phyloP scores from a whole-genome alignment of 2,888 invertebrate genomes.

The Melanophora roralis region DNA sequence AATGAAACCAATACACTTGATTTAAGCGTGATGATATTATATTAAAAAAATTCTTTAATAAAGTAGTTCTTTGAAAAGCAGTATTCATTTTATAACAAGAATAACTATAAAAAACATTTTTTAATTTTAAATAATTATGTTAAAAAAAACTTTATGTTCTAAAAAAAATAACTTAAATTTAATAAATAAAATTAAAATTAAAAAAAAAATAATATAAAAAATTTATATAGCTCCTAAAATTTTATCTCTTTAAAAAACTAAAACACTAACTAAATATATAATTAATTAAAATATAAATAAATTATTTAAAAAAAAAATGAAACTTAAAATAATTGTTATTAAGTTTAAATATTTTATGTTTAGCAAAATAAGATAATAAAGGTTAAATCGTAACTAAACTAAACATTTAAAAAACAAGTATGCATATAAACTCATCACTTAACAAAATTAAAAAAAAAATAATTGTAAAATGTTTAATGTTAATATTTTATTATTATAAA shows the following conservation, averaged over 20 bases:
- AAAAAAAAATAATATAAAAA: not conserved
- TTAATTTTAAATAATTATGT: slow-evolving; percentile 47
- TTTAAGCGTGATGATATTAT: slow-evolving; percentile 58
- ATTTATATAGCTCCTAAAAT: slow-evolving; percentile 23
- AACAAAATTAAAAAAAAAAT: not conserved
- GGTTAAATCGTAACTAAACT: slow-evolving; percentile 9
- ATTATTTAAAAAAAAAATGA: slow-evolving; percentile 26
- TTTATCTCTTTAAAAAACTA: slow-evolving; percentile 16
- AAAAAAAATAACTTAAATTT: slow-evolving; percentile 25
- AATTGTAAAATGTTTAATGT: slow-evolving; percentile 46
- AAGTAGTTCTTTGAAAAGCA: slow-evolving; percentile 42
- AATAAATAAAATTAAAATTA: slow-evolving; percentile 45
- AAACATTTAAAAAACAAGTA: slow-evolving; percentile 11
- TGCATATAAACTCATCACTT: slow-evolving; percentile 32
- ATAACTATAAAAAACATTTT: slow-evolving; percentile 13
- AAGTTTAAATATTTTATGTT: slow-evolving; percentile 57
- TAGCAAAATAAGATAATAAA: slow-evolving; percentile 17
- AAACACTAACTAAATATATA: slow-evolving; percentile 7
- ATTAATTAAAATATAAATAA: not conserved
- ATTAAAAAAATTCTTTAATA: slow-evolving; percentile 41
- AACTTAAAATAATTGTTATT: slow-evolving; percentile 58
- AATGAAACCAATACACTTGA: slow-evolving; percentile 13
- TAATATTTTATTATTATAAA: not conserved
- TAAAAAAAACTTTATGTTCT: too few species aligned
- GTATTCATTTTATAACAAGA: slow-evolving; percentile 53